Conservation (phyloP, 30 jellyfish, hydroid and myxozoan genomes). For the Calvadosia cruxmelitensis region DNA sequence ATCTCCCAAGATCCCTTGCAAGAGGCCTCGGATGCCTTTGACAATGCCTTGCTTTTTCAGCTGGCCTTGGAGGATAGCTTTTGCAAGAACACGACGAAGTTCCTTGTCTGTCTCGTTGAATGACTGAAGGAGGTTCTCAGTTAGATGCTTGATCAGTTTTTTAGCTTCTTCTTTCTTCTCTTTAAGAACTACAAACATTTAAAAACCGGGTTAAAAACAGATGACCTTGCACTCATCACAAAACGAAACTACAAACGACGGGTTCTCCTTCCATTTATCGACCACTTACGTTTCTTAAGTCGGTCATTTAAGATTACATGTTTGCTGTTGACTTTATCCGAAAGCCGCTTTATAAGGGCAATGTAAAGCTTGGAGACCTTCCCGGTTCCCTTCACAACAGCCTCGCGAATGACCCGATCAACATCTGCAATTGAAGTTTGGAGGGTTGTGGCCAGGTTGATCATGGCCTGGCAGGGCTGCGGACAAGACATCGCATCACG, state of each 20-base stretch:
- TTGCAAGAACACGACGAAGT: not conserved
- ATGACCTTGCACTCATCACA: too few species aligned
- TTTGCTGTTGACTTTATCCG: too few species aligned
- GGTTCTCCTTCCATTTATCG: not conserved
- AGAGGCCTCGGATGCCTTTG: too few species aligned
- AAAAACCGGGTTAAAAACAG: too few species aligned
- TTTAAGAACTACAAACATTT: not conserved
- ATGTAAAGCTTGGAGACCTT: not conserved
- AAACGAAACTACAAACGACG: too few species aligned
- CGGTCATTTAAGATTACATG: too few species aligned
- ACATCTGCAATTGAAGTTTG: not conserved
- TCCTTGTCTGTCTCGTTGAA: not conserved
- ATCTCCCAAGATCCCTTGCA: too few species aligned
- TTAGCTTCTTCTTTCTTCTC: not conserved
- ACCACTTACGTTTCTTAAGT: too few species aligned
- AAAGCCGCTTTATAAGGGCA: not conserved
- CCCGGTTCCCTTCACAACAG: not conserved
- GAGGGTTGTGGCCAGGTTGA: not conserved
- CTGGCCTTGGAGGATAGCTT: not conserved
- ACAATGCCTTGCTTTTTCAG: too few species aligned
- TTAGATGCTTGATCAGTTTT: not conserved
- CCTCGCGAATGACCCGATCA: not conserved
- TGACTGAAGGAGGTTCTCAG: not conserved
- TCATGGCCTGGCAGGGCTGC: not conserved
- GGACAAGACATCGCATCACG: too few species aligned